Evolutionary conservation across 2,888 invertebrate species (phyloP), one percentile per base, ranked within the genome.

Genomic region (Lepidonotus clava): DNA sequence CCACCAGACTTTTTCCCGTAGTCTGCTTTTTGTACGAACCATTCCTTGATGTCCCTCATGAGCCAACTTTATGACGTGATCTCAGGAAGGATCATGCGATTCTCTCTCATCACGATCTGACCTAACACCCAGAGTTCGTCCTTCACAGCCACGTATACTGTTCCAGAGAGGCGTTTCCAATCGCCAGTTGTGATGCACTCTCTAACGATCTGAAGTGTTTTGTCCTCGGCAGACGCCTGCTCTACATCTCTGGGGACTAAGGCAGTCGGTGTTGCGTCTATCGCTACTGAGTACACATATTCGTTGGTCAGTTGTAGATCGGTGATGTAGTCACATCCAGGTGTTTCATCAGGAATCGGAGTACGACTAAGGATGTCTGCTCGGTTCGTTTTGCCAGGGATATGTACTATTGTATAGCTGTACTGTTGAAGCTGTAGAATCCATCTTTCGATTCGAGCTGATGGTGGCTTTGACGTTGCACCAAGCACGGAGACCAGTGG

Each of bases 381-480:
- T 28, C 87, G 87, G 61, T 90, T 90, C 41, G 88, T 86, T 51
- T 36, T 41, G 0, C 90, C 90, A n/a, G 90, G 86, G 32, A 86
- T 85, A 77, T 91, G 88, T 11, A 56, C 28, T 11, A 90, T 87
- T 21, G 51, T 36, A 46, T 87, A 88, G 34, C 46, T 84, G 66
- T 89, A 90, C 38, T 84, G 88, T 84, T 87, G 88, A n/a, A 90
- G 80, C 53, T 87, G n/a, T n/a, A 91, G 85, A 2, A 89, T 84
- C 90, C 90, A 90, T 41, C 91, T 41, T 86, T 91, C 88, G 0
- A 91, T 88, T 38, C 91, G 86, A 11, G 91, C 89, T 76, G 85
- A 86, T 14, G 80, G 80, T 1, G 88, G 89, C 38, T 89, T 91
- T 14, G 90, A 88, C n/a, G 24, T 88, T 14, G 46, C 66, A 6